Percentiles rank a stretch among this genome's conserved stretches.
phyloP scores from a whole-genome alignment of 2,113 vertebrate genomes.

The Ariopsis seemanni region DNA sequence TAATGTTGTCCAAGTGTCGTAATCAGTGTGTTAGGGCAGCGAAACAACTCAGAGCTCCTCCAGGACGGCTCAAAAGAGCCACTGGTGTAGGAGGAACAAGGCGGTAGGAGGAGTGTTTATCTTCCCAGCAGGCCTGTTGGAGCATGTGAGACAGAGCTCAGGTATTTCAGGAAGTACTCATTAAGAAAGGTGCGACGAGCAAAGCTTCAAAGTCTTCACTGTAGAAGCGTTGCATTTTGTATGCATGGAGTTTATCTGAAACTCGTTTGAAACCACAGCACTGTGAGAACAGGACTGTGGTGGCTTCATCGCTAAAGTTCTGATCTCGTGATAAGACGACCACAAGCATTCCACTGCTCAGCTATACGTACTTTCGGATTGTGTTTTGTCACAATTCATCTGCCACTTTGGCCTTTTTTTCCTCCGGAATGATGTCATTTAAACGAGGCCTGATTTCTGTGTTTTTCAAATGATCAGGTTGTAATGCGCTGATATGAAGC shows the following conservation, averaged over 20 bases:
- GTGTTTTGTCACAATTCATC: neutral
- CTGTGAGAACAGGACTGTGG: neutral
- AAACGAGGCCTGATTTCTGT: neutral
- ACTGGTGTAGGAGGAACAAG: neutral
- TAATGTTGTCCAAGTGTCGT: neutral
- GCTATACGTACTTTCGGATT: too few relatives aligned
- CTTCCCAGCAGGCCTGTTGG: constrained; percentile 17
- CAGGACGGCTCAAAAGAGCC: neutral
- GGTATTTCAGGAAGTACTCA: constrained; percentile 49
- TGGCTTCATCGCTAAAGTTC: too few relatives aligned
- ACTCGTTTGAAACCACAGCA: neutral
- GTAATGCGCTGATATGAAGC: neutral
- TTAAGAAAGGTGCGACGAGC: constrained; percentile 31
- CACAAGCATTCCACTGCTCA: neutral
- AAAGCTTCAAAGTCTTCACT: neutral
- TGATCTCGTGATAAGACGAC: neutral
- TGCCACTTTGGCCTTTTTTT: neutral
- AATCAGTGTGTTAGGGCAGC: neutral
- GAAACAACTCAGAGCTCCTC: neutral
- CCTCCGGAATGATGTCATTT: neutral
- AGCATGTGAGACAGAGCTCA: constrained; percentile 39
- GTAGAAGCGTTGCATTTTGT: constrained; percentile 3
- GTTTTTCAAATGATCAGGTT: neutral
- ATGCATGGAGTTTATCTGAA: constrained; percentile 1
- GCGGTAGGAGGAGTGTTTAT: neutral